These are phyloP conservation scores for Sepiola atlantica DNA, from an alignment of 2,888 invertebrate genomes.

Conservation along the genomic window DNA sequence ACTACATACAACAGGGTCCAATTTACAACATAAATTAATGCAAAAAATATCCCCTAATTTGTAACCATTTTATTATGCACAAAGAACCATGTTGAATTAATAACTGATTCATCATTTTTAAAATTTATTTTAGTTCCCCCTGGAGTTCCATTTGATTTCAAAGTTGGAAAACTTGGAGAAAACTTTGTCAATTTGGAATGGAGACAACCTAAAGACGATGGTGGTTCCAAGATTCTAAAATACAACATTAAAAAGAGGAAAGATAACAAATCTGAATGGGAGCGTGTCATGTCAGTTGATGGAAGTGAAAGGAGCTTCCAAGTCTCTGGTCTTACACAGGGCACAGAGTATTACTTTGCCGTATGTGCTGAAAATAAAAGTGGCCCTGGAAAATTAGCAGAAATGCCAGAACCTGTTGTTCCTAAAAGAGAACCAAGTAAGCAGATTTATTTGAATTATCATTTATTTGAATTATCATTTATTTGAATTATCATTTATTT, in stretches of 20 bases:
- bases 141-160: constrained; percentile 49
- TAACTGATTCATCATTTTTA: no score
- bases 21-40: no score
- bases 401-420: constrained; percentile 60
- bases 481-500: not conserved
- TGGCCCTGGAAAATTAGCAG: constrained; percentile 63
- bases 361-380: constrained; percentile 72
- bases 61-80: no score
- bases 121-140: constrained; percentile 46
- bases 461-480: not conserved
- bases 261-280: constrained; percentile 64
- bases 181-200: constrained; percentile 68
- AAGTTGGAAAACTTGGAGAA: constrained; percentile 55
- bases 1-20: no score
- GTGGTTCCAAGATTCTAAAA: constrained; percentile 69
- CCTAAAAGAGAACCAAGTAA: constrained; percentile 66
- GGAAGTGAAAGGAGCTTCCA: constrained; percentile 61
- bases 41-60: no score
- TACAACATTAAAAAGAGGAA: constrained; percentile 63
- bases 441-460: constrained; percentile 53
- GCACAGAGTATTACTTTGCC: constrained; percentile 70
- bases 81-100: no score
- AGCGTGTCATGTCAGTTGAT: constrained; percentile 61
- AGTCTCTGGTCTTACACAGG: constrained; percentile 65
- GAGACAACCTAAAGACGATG: constrained; percentile 68